Evolutionary conservation across 2,113 vertebrate genomes (phyloP).

Genomic region (Scatophagus argus): DNA sequence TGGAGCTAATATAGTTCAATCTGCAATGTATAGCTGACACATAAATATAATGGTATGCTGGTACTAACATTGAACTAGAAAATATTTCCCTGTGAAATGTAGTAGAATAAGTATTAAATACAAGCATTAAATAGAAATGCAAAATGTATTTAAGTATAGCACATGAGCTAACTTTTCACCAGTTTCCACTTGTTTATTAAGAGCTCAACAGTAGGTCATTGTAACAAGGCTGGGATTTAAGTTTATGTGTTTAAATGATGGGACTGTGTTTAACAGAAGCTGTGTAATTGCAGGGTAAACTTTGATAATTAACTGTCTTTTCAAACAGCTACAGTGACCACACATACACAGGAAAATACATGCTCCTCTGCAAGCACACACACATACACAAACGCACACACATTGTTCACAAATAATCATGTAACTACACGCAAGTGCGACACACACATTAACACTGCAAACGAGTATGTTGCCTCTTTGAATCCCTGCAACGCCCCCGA

Average conservation of each 20-base stretch:
- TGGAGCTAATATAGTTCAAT: too few species aligned
- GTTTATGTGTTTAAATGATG: constrained; percentile 15
- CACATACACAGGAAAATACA: constrained; percentile 34
- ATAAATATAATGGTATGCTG: not conserved
- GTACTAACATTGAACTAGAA: too few species aligned
- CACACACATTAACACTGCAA: constrained; percentile 50
- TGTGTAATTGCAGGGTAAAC: constrained; percentile 23
- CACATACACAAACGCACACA: constrained; percentile 18
- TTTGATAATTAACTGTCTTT: constrained; percentile 34
- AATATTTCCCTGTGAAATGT: not conserved
- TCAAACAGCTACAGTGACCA: constrained; percentile 9
- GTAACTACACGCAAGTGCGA: constrained; percentile 15
- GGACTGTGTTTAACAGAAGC: constrained; percentile 18
- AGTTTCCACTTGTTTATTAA: not conserved
- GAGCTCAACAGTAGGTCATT: constrained; percentile 7
- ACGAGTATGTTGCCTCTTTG: constrained; percentile 62
- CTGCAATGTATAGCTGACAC: not conserved
- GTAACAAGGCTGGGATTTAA: constrained; percentile 1
- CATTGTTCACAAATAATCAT: constrained; percentile 33
- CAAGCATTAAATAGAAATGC: not conserved
- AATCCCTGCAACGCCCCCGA: constrained; percentile 60
- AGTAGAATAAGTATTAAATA: too few species aligned
- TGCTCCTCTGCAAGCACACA: constrained; percentile 3
- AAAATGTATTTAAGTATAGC: too few species aligned
- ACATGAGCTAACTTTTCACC: too few species aligned